phyloP scores from a whole-genome alignment of 2,888 invertebrate species.

The Dynastes hyllus region DNA sequence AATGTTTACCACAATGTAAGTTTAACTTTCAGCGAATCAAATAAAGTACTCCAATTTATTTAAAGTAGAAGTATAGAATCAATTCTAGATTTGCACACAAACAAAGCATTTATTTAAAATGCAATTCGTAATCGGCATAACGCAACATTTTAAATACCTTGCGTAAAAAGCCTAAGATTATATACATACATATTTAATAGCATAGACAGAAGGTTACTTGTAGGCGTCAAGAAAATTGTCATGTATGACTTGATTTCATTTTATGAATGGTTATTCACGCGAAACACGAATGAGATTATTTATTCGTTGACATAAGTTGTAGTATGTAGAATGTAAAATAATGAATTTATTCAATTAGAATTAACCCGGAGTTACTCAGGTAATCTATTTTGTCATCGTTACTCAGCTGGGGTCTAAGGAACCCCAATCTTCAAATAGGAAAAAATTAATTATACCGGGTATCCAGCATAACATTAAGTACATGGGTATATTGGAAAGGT shows the following conservation, averaged over 20 bases:
- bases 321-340: not conserved
- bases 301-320: not conserved
- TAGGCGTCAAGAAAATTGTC: conserved; percentile 34
- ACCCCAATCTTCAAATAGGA: too few species aligned
- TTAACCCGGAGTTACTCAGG: too few species aligned
- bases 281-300: not conserved
- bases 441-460: too few species aligned
- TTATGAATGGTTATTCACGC: conserved; percentile 33
- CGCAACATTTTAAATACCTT: conserved; percentile 10
- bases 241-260: conserved; percentile 11
- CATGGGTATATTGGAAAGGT: too few species aligned
- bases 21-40: not conserved
- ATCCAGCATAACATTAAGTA: too few species aligned
- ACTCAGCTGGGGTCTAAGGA: too few species aligned
- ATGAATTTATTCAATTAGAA: not conserved
- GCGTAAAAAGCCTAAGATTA: conserved; percentile 8
- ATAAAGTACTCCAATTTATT: not conserved
- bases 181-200: conserved; percentile 21
- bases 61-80: too few species aligned
- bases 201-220: conserved; percentile 20
- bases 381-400: too few species aligned
- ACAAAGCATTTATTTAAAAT: not conserved
- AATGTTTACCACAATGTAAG: not conserved
- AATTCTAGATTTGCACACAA: too few species aligned
- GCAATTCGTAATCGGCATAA: not conserved